Conservation (phyloP, 2,113 vertebrate genomes). For the Rhinoptilus africanus region DNA sequence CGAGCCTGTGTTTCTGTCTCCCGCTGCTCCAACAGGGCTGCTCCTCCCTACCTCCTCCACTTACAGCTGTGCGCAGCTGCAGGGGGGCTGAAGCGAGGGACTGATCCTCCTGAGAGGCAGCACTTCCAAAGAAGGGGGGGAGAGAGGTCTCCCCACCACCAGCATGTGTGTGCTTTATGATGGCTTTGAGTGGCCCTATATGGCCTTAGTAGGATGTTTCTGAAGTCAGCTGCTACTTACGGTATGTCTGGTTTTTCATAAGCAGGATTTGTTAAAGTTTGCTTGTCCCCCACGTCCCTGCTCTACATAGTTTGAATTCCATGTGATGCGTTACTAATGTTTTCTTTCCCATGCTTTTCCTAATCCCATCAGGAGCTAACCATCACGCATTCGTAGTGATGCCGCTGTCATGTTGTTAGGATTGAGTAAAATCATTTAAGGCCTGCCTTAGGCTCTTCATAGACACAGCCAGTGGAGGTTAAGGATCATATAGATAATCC, state of each 20-base stretch:
- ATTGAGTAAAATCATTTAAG: background rate
- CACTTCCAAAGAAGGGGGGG: background rate
- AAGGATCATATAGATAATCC: background rate
- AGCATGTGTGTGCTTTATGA: accelerated
- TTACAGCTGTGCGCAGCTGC: background rate
- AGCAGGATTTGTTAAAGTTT: background rate
- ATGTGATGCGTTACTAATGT: background rate
- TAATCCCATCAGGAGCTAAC: background rate
- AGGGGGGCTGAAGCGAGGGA: background rate
- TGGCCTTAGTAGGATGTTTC: background rate
- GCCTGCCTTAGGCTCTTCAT: background rate
- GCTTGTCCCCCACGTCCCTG: background rate
- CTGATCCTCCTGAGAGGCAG: background rate
- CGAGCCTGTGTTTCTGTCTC: background rate
- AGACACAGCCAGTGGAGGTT: background rate
- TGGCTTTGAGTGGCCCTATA: background rate
- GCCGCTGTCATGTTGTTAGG: background rate
- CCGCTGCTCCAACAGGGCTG: background rate
- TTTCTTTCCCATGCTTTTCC: background rate
- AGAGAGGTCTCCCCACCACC: background rate
- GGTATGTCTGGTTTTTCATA: background rate
- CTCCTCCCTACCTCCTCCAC: background rate
- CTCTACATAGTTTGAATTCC: background rate
- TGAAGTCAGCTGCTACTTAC: background rate
- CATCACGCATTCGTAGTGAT: background rate